Conservation (phyloP, 2,888 invertebrate genomes). For the Drosophila maculinotata region DNA sequence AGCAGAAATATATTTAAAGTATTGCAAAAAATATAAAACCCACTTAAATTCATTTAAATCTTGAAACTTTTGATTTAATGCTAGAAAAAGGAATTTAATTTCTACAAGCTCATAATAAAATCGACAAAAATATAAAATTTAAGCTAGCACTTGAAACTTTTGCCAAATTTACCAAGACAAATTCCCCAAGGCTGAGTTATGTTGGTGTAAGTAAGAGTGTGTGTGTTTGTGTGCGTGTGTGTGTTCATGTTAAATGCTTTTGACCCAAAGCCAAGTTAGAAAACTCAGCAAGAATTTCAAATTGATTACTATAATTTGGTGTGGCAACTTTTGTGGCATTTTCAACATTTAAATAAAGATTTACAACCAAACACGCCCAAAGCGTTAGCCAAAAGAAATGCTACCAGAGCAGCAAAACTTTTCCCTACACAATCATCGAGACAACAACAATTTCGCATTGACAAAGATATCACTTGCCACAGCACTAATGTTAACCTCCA, state of each 20-base stretch:
- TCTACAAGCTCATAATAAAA: constrained; percentile 37
- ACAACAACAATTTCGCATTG: neutral
- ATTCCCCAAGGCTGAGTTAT: constrained; percentile 35
- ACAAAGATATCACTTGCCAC: neutral
- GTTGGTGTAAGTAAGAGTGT: constrained; percentile 1
- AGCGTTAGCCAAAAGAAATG: constrained; percentile 21
- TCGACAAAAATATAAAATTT: constrained; percentile 45
- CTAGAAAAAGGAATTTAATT: constrained; percentile 61
- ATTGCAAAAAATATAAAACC: neutral
- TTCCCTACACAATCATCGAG: constrained; percentile 5
- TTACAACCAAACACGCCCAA: constrained; percentile 31
- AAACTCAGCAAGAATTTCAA: constrained; percentile 49
- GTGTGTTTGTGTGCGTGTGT: constrained; percentile 18
- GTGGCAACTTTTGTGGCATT: constrained; percentile 50
- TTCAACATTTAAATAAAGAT: constrained; percentile 53
- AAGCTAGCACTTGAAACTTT: constrained; percentile 61
- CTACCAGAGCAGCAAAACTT: constrained; percentile 9
- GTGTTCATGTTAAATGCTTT: constrained; percentile 40
- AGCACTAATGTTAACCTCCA: neutral
- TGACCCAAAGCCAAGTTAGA: constrained; percentile 49
- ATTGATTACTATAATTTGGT: constrained; percentile 52
- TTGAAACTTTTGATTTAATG: constrained; percentile 9
- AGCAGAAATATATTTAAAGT: neutral
- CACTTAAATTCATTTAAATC: constrained; percentile 12
- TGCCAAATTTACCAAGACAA: constrained; percentile 43